Base-by-base conservation (phyloP, 2,797 vertebrate species). In the Oryzias dopingdopingensis region DNA sequence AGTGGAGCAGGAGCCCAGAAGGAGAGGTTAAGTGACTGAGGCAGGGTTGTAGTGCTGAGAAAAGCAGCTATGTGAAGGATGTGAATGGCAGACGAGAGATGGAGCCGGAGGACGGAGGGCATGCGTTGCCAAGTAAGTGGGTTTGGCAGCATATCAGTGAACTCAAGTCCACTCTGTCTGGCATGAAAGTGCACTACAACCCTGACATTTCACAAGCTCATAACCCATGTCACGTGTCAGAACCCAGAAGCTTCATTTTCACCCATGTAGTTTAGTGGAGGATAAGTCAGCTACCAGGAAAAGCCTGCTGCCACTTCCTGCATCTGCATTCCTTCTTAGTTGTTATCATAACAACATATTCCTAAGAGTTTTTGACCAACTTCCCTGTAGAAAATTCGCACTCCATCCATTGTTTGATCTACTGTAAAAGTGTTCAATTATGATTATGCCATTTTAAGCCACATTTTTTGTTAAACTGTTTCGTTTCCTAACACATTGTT, bases 131-230 rank as follows among this genome's bases (percentile, higher is more conserved):
- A 86, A 87, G 82, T 81, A 77, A 86, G 84, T 76, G 81, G 85
- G 72, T 80, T 81, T 89, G 87, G 86, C 86, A 81, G 71, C 2
- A 44, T 68, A 74, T 79, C 72, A 81, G 64, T 79, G 82, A 80
- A 80, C 86, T 90, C 84, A 49, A 86, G 62, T 74, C 85, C 86
- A 88, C 85, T 87, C 82, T 80, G 69, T 79, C 86, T 82, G 66
- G 77, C 79, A 86, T 89, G 80, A 89, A 88, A 87, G 82, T 75
- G 63, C 61, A 76, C 69, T 81, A 66, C 58, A 81, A 52, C 63
- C 70, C 70, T 60, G 70, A 80, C 77, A 74, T 75, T 50, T 71
- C 77, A 56, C 65, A 63, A 70, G 67, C 75, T 62, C 48, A 2
- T 58, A 54, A 37, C 59, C 64, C 68, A 70, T 51, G 64, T 74